phyloP scores from a whole-genome alignment of 92 coral and sea anemone genomes.

The Actinostola sp. region DNA sequence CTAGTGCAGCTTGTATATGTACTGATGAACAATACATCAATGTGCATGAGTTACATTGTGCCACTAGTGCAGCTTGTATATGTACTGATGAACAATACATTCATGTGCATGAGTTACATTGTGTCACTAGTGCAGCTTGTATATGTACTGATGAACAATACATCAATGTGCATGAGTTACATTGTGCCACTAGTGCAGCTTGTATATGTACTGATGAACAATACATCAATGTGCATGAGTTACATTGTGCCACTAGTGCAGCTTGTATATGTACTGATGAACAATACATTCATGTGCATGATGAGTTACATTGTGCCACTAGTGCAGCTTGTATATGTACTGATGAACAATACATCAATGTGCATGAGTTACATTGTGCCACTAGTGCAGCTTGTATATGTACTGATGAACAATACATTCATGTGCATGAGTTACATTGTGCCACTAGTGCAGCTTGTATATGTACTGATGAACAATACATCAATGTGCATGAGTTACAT shows the following conservation, averaged over 20 bases:
- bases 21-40: no score
- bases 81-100: background rate
- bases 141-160: background rate
- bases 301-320: conserved; percentile 21
- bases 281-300: background rate
- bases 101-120: background rate
- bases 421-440: conserved; percentile 5
- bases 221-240: background rate
- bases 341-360: background rate
- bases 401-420: background rate
- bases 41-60: no score
- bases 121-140: conserved; percentile 23
- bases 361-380: conserved; percentile 10
- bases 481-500: background rate
- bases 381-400: conserved; percentile 22
- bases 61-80: conserved; percentile 27
- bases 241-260: conserved; percentile 26
- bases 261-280: conserved; percentile 18
- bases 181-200: conserved; percentile 28
- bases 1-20: no score
- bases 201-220: conserved; percentile 12
- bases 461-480: background rate
- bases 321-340: conserved; percentile 21
- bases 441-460: conserved; percentile 24
- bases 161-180: background rate